A percentile compares a stretch with the other conserved stretches of the same genome.
Evolutionary conservation across 2,888 invertebrate species (phyloP).

Genomic region (Chymomyza fuscimana): DNA sequence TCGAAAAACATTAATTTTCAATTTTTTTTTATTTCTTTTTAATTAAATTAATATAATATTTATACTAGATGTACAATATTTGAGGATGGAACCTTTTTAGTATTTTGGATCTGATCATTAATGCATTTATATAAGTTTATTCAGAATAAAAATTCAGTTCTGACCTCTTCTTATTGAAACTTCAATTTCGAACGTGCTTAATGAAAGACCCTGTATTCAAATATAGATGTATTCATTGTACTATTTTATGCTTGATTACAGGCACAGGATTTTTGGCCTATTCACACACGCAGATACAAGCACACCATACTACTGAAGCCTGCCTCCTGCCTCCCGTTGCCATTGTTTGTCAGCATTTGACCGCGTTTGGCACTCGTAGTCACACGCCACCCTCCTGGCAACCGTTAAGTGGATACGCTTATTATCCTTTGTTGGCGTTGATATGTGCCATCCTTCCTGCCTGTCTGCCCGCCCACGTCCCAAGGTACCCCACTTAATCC

Average conservation of each 20-base stretch:
- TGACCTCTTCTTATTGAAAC: too few relatives aligned
- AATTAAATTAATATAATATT: too few relatives aligned
- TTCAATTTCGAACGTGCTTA: too few relatives aligned
- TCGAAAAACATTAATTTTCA: too few relatives aligned
- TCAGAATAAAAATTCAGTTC: too few relatives aligned
- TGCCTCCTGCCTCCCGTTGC: neutral
- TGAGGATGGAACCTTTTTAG: too few relatives aligned
- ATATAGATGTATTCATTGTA: conserved; percentile 73
- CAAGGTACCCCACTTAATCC: neutral
- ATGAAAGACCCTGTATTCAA: neutral
- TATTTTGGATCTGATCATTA: too few relatives aligned
- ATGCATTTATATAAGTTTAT: too few relatives aligned
- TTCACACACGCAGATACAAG: conserved; percentile 22
- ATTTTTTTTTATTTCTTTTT: too few relatives aligned
- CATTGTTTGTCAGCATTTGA: conserved; percentile 62
- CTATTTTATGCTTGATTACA: conserved; percentile 76
- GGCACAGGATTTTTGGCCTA: conserved; percentile 57
- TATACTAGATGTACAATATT: too few relatives aligned
- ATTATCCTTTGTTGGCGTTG: conserved; percentile 68
- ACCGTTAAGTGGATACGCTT: conserved; percentile 73
- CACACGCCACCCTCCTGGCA: conserved; percentile 58
- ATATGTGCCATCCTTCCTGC: conserved; percentile 48
- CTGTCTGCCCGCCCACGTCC: neutral
- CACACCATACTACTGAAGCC: neutral
- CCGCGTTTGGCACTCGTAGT: conserved; percentile 66